Evolutionary conservation across 2,113 vertebrate species (phyloP).

Genomic region (Nansenia antarctica): DNA sequence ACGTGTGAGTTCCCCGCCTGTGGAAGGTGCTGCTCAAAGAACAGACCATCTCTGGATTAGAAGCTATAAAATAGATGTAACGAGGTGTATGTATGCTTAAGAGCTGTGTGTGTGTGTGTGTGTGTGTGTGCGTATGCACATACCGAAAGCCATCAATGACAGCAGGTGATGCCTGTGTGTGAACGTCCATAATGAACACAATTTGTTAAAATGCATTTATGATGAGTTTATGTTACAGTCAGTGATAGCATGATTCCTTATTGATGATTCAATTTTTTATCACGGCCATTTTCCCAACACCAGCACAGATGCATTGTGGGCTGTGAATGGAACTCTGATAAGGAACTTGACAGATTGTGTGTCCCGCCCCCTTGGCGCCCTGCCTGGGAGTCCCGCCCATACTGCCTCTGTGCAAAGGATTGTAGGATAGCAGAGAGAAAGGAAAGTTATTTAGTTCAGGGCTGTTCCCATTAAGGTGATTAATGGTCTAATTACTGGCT

Average conservation of each 20-base stretch:
- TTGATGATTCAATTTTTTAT: background rate
- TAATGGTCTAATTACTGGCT: constrained; percentile 73
- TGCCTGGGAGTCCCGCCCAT: constrained; percentile 40
- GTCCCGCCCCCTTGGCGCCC: constrained; percentile 31
- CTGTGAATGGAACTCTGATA: constrained; percentile 29
- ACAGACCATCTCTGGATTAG: background rate
- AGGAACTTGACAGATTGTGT: constrained; percentile 59
- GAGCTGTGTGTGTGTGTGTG: no score
- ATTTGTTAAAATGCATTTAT: background rate
- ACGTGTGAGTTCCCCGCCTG: constrained; percentile 9
- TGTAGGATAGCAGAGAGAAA: constrained; percentile 44
- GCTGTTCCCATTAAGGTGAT: constrained; percentile 74
- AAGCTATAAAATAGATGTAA: background rate
- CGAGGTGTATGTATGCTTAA: background rate
- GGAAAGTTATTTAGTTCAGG: constrained; percentile 62
- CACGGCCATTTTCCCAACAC: background rate
- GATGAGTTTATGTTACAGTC: no score
- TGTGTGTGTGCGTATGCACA: constrained; percentile 13
- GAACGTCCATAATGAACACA: no score
- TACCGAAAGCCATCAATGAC: no score
- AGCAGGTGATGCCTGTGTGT: no score
- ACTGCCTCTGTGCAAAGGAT: constrained; percentile 39
- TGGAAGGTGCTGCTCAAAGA: no score
- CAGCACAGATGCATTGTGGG: constrained; percentile 20
- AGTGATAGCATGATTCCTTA: no score